Base-by-base conservation (phyloP, 2,888 invertebrate species). In the Cosmopolites sordidus region DNA sequence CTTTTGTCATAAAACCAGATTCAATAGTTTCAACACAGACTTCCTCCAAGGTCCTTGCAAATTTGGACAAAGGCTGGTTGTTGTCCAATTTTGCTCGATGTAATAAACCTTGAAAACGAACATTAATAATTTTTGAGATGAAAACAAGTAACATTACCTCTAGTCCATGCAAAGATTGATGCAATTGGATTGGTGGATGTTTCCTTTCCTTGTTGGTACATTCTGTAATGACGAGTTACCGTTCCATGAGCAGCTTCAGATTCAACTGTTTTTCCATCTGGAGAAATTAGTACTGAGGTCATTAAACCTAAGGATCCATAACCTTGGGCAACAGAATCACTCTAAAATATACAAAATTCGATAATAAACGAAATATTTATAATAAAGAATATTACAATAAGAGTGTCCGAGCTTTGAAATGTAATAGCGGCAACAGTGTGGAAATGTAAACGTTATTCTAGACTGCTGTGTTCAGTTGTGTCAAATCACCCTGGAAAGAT, bases 181-280 rank as follows among this genome's bases (percentile, higher is more conserved):
- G 98, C 98, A 68, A 99, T 97, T 0, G 98, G 94, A 75, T 99
- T 99, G 44, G 98, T 99, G 22, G 97, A 97, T 0, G 99, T 99
- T 76, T 97, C 97, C 73, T 58, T 58, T 60, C 97, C 97, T 81
- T 95, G 83, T 77, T 91, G 85, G 77, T 96, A 83, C 76, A 87
- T 82, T 46, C 92, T 81, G 52, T 65, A 69, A 48, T 69, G 69
- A 17, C 69, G 63, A 8, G 69, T 69, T 4, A 69, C 69, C 0
- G 98, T 98, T 39, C 98, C 98, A 72, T 99, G 98, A 54, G 98
- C 98, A 11, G 98, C 98, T 77, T 99, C 98, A 0, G 97, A 88
- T 75, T 98, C 98, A 0, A 98, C 90, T 1, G 98, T 99, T 73
- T 92, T 94, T 18, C 98, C 98, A 77, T 99, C 98, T 2, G 98